Evolutionary conservation across 64 coral and sea anemone species (phyloP), one percentile per base, ranked within the genome.

Genomic region (Stichodactyla mertensii): DNA sequence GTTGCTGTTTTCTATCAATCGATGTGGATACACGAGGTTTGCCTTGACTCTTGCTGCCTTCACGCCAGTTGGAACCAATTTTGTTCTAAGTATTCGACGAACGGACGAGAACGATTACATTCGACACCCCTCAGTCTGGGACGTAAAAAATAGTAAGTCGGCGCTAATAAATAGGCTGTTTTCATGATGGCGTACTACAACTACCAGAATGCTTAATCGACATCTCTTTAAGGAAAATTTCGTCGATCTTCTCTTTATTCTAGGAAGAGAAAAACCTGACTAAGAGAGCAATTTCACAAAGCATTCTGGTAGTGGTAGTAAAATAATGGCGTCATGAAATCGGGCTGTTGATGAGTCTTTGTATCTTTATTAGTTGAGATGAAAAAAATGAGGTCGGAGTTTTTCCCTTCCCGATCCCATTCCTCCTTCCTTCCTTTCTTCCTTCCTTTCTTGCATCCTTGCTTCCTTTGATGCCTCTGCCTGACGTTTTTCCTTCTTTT

Each of bases 111-210:
- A 66, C 14, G 91, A 92, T 78, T 87, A 57, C 31, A 78, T 92
- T 61, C 84, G 79, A 12, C 87, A 87, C 61, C 88, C 91, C n/a
- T 70, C 70, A 4, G 88, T 95, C 16, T 95, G 91, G 91, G 77
- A 90, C 88, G 56, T 92, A 53, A 57, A 84, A 20, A 89, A 27
- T 27, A 92, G 94, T 95, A 71, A 95, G 94, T 92, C 16, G 9
- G 13, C 11, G 62, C 27, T 16, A 61, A 19, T 16, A 15, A 61
- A 61, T 61, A 16, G 18, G 36, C 36, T 45, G 36, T 45, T 45
- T 45, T 45, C 0, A 4, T 2, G 36, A 45, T 45, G 36, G 36
- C 36, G 36, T 45, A 45, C 36, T 2, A 45, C 36, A 45, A 45
- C 36, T 45, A 45, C 36, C 36, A 45, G 36, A 45, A 45, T 45